Percentiles rank a stretch among this genome's conserved stretches.
Evolutionary conservation across 1,140 invertebrate species (phyloP).

Genomic region (Helicoverpa zea): DNA sequence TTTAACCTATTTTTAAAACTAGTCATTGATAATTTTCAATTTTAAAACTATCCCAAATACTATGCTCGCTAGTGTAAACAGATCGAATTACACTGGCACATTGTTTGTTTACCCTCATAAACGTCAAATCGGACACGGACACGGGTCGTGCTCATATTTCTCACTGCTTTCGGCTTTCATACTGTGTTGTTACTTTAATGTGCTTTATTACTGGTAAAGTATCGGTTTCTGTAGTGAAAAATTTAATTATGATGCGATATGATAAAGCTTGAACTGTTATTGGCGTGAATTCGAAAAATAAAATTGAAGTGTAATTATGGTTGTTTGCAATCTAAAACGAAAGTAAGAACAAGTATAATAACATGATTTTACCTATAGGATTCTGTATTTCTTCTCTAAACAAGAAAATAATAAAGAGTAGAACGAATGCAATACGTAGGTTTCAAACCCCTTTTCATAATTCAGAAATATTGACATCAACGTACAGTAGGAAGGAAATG

Average conservation of each 20-base stretch:
- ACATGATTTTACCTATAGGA: no score
- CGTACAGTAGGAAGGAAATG: no score
- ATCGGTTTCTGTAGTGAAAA: conserved; percentile 41
- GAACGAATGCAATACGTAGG: no score
- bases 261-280: neutral
- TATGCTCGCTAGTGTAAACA: conserved; percentile 47
- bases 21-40: no score
- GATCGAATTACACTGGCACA: conserved; percentile 70
- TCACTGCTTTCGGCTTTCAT: conserved; percentile 61
- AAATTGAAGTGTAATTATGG: no score
- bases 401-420: no score
- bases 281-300: no score
- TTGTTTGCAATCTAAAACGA: no score
- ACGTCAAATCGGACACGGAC: conserved; percentile 72
- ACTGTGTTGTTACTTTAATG: conserved; percentile 56
- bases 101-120: conserved; percentile 76
- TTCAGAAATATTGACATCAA: neutral
- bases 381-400: no score
- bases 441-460: neutral
- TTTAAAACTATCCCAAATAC: no score
- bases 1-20: no score
- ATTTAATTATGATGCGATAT: conserved; percentile 18
- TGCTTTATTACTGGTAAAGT: neutral
- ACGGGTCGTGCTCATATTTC: conserved; percentile 71
- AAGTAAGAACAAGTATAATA: no score